phyloP scores from a whole-genome alignment of 1,140 invertebrate species.

The Ladona fulva region DNA sequence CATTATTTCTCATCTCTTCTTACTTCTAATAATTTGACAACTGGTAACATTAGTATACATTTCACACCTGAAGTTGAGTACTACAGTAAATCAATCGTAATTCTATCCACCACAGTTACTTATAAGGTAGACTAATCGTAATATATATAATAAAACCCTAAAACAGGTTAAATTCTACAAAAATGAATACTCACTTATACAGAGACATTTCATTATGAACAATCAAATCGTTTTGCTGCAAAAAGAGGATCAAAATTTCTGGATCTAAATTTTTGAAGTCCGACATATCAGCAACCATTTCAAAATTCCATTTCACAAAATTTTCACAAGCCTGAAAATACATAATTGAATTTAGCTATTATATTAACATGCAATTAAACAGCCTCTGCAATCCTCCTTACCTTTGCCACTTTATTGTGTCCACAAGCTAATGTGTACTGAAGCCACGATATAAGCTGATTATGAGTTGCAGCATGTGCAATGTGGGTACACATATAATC shows the following conservation, averaged over 20 bases:
- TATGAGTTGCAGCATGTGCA: slow-evolving; percentile 67
- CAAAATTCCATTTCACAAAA: slow-evolving; percentile 88
- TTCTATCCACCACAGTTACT: too few relatives aligned
- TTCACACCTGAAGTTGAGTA: too few relatives aligned
- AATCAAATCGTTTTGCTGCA: slow-evolving; percentile 81
- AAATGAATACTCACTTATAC: slow-evolving; percentile 45
- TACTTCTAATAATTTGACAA: too few relatives aligned
- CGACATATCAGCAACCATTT: slow-evolving; percentile 63
- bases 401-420: slow-evolving; percentile 63
- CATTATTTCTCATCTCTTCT: too few relatives aligned
- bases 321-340: slow-evolving; percentile 55
- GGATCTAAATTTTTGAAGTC: slow-evolving; percentile 77
- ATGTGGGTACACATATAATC: slow-evolving; percentile 83
- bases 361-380: not conserved
- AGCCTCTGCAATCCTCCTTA: slow-evolving; percentile 27
- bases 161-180: too few relatives aligned
- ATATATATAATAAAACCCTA: too few relatives aligned
- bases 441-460: slow-evolving; percentile 78
- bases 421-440: slow-evolving; percentile 78
- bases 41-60: too few relatives aligned
- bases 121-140: too few relatives aligned
- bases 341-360: slow-evolving; percentile 16
- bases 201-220: slow-evolving; percentile 80
- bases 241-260: slow-evolving; percentile 63
- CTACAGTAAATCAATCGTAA: too few relatives aligned